Percentiles rank a stretch among this genome's conserved stretches.
These are phyloP conservation scores for Aradophagus sp. DNA, from an alignment of 1,140 invertebrate species.

Conservation along the genomic window DNA sequence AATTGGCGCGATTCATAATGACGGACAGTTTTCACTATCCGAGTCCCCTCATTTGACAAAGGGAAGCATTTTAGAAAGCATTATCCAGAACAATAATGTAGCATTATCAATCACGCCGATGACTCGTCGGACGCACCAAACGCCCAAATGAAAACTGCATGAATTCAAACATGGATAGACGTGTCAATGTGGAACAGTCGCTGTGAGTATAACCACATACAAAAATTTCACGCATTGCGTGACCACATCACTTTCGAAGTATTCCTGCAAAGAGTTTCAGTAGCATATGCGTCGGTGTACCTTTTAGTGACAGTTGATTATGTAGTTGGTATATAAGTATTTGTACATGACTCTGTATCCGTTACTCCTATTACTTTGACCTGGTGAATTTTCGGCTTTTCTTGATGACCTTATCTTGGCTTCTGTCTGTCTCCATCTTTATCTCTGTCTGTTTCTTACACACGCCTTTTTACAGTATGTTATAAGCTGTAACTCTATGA, in stretches of 20 bases:
- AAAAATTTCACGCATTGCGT: constrained; percentile 22
- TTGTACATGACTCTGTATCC: constrained; percentile 53
- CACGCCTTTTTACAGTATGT: constrained; percentile 18
- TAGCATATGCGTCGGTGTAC: constrained; percentile 48
- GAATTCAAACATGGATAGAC: constrained; percentile 38
- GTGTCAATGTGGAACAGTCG: constrained; percentile 54
- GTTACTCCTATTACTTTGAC: constrained; percentile 26
- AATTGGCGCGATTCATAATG: constrained; percentile 32
- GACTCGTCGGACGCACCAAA: constrained; percentile 15
- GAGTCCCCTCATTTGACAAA: constrained; percentile 1
- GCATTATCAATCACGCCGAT: constrained; percentile 32
- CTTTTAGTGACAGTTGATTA: too few species aligned
- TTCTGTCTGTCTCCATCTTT: constrained; percentile 34
- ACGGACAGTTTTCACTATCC: constrained; percentile 10
- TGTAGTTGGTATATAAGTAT: too few species aligned
- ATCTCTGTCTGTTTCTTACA: constrained; percentile 5
- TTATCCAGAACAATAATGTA: constrained; percentile 8
- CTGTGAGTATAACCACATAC: constrained; percentile 56
- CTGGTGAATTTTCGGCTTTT: constrained; percentile 32
- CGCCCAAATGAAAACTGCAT: constrained; percentile 41
- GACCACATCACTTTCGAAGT: constrained; percentile 27
- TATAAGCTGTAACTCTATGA: constrained; percentile 33
- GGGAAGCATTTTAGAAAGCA: constrained; percentile 24
- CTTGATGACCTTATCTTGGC: constrained; percentile 23
- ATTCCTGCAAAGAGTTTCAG: constrained; percentile 27